Percentiles rank a stretch among this genome's conserved stretches.
phyloP scores from a whole-genome alignment of 2,113 vertebrate genomes.

The Mesembrinibis cayennensis region DNA sequence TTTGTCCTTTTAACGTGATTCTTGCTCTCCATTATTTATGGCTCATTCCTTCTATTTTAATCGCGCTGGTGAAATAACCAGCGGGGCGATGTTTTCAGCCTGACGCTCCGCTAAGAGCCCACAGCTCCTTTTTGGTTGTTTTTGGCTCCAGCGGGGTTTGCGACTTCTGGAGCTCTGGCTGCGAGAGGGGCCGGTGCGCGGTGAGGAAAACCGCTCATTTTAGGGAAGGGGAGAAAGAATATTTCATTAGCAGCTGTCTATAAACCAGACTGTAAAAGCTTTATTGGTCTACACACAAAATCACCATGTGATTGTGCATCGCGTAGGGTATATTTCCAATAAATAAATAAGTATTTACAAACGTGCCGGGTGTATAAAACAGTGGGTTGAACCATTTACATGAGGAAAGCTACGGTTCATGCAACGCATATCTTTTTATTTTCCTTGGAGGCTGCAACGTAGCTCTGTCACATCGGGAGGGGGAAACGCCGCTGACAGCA shows the following conservation, averaged over 20 bases:
- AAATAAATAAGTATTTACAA: conserved; percentile 80
- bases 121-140: not conserved
- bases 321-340: conserved; percentile 57
- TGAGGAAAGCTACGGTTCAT: not conserved
- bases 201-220: not conserved
- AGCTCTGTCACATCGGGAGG: not conserved
- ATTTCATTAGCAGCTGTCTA: not conserved
- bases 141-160: not conserved
- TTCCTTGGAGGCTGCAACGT: not conserved
- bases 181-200: accelerated
- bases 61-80: not conserved
- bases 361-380: conserved; percentile 7
- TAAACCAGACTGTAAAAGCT: conserved; percentile 34
- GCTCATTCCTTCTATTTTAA: not conserved
- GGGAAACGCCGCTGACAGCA: not conserved
- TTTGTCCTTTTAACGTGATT: not conserved
- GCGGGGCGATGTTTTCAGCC: not conserved
- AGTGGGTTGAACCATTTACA: conserved; percentile 7
- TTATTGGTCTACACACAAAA: conserved; percentile 59
- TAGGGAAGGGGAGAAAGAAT: not conserved
- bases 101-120: not conserved
- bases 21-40: not conserved
- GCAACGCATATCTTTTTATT: not conserved
- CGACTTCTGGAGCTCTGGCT: not conserved
- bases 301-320: conserved; percentile 47